Evolutionary conservation across 1,140 invertebrate species (phyloP).

Genomic region (Drosophila novamexicana): DNA sequence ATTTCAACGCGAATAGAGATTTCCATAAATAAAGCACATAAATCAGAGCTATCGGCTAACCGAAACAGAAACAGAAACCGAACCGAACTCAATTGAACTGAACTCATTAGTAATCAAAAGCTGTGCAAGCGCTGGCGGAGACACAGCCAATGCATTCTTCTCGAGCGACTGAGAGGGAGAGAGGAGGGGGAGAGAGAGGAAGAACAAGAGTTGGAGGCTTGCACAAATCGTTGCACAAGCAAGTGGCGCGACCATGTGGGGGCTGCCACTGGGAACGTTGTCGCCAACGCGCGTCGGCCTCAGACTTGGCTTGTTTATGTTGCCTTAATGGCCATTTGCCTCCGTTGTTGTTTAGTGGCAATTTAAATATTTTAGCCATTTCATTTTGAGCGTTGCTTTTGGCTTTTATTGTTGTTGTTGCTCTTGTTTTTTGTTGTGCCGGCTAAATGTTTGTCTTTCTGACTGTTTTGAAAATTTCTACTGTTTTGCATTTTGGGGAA

Average conservation of each 20-base stretch:
- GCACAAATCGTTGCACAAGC: slow-evolving; percentile 74
- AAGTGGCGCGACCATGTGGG: slow-evolving; percentile 17
- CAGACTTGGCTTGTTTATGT: slow-evolving; percentile 66
- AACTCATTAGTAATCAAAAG: slow-evolving; percentile 81
- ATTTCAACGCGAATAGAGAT: slow-evolving; percentile 77
- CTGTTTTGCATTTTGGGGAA: slow-evolving; percentile 51
- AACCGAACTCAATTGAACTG: slow-evolving; percentile 37
- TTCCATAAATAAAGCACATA: slow-evolving; percentile 80
- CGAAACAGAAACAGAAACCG: slow-evolving; percentile 44
- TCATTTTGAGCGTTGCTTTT: slow-evolving; percentile 47
- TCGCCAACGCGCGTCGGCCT: slow-evolving; percentile 55
- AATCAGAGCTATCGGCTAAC: slow-evolving; percentile 66
- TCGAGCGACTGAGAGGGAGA: slow-evolving; percentile 18
- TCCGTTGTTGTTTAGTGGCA: slow-evolving; percentile 59
- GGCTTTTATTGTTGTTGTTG: slow-evolving; percentile 12
- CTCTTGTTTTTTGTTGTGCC: slow-evolving; percentile 25
- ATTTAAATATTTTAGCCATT: slow-evolving; percentile 81
- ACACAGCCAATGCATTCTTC: slow-evolving; percentile 60
- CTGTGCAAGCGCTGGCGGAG: slow-evolving; percentile 48
- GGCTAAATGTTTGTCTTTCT: slow-evolving; percentile 44
- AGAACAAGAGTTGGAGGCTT: slow-evolving; percentile 26
- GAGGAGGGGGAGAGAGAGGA: background rate
- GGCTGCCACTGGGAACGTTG: slow-evolving; percentile 61
- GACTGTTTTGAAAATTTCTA: slow-evolving; percentile 62
- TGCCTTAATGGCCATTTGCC: slow-evolving; percentile 67